Evolutionary conservation across 2,888 invertebrate species (phyloP).

Genomic region (Agrypnus murinus): DNA sequence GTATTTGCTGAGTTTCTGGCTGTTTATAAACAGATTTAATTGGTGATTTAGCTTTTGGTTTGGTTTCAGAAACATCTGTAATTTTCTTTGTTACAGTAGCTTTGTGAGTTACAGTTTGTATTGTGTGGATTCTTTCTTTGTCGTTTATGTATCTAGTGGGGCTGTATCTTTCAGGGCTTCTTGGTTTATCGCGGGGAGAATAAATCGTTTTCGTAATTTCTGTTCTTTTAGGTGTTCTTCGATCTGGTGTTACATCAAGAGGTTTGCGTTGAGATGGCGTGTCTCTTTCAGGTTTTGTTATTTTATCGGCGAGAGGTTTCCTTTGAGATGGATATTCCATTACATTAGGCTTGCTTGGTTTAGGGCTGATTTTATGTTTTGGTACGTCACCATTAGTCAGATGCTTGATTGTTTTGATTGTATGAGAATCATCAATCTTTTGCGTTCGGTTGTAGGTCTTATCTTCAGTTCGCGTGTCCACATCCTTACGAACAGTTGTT

Average conservation of each 20-base stretch:
- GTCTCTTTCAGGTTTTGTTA: neutral
- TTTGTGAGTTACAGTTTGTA: constrained; percentile 58
- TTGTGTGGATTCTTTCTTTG: constrained; percentile 29
- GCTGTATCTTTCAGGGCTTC: constrained; percentile 46
- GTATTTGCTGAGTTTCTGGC: constrained; percentile 21
- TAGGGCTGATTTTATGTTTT: constrained; percentile 3
- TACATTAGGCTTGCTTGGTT: constrained; percentile 26
- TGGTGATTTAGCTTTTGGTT: constrained; percentile 18
- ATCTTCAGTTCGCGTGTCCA: constrained; percentile 50
- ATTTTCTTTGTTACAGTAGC: constrained; percentile 53
- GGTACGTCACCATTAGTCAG: constrained; percentile 26
- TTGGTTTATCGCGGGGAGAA: constrained; percentile 1
- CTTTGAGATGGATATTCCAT: constrained; percentile 29
- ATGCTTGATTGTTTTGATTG: constrained; percentile 34
- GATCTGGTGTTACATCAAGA: neutral
- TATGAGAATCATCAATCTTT: constrained; percentile 60
- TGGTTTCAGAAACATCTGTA: constrained; percentile 20
- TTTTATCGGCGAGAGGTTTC: constrained; percentile 31
- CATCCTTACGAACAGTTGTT: constrained; percentile 15
- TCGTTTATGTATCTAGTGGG: constrained; percentile 35
- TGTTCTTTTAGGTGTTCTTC: constrained; percentile 18
- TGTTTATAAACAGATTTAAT: constrained; percentile 52
- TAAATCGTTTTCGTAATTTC: neutral
- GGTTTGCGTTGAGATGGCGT: neutral
- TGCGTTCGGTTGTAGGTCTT: constrained; percentile 60